Evolutionary conservation across 2,888 invertebrate genomes (phyloP).

Genomic region (Exocentrus adspersus): DNA sequence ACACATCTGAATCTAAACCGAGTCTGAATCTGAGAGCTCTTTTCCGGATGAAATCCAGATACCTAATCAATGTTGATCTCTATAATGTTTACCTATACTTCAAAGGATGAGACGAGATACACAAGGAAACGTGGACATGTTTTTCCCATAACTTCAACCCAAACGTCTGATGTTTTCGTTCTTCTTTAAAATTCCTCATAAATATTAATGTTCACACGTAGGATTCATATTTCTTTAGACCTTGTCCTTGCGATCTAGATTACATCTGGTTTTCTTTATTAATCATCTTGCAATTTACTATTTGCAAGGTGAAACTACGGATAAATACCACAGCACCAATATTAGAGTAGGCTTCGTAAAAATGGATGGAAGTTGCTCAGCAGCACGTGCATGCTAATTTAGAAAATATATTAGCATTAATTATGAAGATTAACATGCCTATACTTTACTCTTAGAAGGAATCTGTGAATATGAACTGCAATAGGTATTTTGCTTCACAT

Average conservation of each 20-base stretch:
- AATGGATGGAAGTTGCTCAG: neutral
- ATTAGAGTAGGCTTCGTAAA: too few species aligned
- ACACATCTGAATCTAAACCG: too few species aligned
- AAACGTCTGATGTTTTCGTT: constrained; percentile 3
- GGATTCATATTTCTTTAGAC: constrained; percentile 39
- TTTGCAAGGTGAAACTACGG: constrained; percentile 1
- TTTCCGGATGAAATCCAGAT: too few species aligned
- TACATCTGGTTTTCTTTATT: constrained; percentile 21
- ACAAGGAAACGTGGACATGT: too few species aligned
- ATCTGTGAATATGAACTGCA: too few species aligned
- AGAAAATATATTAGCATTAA: neutral
- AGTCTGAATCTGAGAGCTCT: too few species aligned
- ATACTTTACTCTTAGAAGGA: too few species aligned
- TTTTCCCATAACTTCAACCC: neutral
- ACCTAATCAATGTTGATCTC: too few species aligned
- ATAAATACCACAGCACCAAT: neutral
- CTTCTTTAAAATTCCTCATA: constrained; percentile 27
- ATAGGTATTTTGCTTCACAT: too few species aligned
- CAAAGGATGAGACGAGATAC: too few species aligned
- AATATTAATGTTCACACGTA: constrained; percentile 48
- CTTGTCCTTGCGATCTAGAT: constrained; percentile 52
- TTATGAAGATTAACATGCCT: neutral
- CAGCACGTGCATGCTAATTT: neutral
- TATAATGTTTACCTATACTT: too few species aligned
- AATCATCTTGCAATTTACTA: neutral